Percentiles rank a stretch among this genome's conserved stretches.
These are phyloP conservation scores for Ambastaia sidthimunki DNA, from an alignment of 2,797 vertebrate genomes.

Conservation along the genomic window DNA sequence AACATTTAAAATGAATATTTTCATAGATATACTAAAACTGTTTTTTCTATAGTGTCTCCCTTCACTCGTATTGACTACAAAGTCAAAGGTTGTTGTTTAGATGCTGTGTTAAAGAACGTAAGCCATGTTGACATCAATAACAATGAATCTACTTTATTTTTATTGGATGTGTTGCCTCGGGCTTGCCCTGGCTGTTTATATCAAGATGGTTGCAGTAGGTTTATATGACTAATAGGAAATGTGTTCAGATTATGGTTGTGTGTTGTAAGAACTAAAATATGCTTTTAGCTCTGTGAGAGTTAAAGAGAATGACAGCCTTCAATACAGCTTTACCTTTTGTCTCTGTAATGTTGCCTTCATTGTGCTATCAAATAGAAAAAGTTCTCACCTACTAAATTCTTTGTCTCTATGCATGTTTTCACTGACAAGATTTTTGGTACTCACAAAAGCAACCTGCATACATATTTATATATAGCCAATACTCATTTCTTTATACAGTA, in stretches of 20 bases:
- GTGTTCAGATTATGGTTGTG: slow-evolving; percentile 34
- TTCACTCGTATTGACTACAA: background rate
- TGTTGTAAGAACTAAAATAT: slow-evolving; percentile 30
- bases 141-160: background rate
- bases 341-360: slow-evolving; percentile 68
- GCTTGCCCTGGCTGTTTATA: slow-evolving; percentile 4
- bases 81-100: background rate
- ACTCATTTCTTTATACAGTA: background rate
- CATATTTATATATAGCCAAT: background rate
- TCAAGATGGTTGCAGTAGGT: slow-evolving; percentile 12
- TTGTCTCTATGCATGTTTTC: slow-evolving; percentile 62
- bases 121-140: background rate
- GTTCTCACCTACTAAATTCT: slow-evolving; percentile 62
- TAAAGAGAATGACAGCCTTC: slow-evolving; percentile 63
- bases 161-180: background rate
- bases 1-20: slow-evolving; percentile 34
- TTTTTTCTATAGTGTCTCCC: slow-evolving; percentile 10
- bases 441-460: background rate
- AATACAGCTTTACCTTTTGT: slow-evolving; percentile 70
- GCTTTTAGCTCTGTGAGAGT: slow-evolving; percentile 41
- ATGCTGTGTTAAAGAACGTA: background rate
- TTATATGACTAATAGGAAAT: slow-evolving; percentile 49
- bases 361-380: slow-evolving; percentile 74
- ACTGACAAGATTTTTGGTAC: slow-evolving; percentile 51
- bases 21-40: slow-evolving; percentile 34